phyloP scores from a whole-genome alignment of 2,113 vertebrate species.

The Pterocles burchelli region DNA sequence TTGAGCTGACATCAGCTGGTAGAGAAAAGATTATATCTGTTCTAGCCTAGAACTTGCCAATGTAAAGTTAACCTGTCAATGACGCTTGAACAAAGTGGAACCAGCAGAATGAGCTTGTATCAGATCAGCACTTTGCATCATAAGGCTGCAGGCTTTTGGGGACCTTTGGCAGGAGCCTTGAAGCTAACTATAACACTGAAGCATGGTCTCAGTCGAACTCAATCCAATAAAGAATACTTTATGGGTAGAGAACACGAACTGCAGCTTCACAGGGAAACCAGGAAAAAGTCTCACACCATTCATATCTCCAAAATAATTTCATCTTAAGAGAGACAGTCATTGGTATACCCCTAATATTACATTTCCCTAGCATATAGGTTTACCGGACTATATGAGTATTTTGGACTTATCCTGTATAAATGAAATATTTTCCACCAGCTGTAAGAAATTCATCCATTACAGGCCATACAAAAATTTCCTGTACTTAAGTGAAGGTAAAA shows the following conservation, averaged over 20 bases:
- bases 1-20: neutral
- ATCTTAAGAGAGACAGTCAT: neutral
- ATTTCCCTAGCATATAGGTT: neutral
- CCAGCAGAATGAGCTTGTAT: neutral
- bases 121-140: neutral
- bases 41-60: neutral
- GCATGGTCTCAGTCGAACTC: neutral
- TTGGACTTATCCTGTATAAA: neutral
- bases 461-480: neutral
- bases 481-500: neutral
- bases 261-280: neutral
- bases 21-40: neutral
- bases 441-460: neutral
- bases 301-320: neutral
- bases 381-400: neutral
- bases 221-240: neutral
- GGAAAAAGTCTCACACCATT: neutral
- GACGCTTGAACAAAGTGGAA: neutral
- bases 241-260: fast-evolving
- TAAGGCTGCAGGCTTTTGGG: neutral
- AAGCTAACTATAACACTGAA: neutral
- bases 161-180: neutral
- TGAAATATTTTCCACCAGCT: neutral
- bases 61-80: neutral
- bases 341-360: neutral